Evolutionary conservation across 1,140 invertebrate species (phyloP), one percentile per base, ranked within the genome.

Genomic region (Brachionus asplanchnoidis): DNA sequence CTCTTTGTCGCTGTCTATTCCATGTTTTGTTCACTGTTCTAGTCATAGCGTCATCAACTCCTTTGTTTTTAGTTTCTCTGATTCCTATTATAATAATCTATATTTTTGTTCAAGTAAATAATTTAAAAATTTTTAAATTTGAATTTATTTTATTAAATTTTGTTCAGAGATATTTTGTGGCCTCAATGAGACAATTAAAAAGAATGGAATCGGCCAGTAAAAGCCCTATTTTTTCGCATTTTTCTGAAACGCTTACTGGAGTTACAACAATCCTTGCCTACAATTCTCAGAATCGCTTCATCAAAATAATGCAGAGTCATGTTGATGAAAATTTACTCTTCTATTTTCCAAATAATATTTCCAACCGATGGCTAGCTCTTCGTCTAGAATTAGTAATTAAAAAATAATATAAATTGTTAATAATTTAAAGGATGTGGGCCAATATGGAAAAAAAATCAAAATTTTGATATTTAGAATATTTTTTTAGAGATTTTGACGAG

Each of bases 171-270:
- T 80, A 56, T 32, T 99, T 98, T 89, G 95, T 99, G 66, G 91
- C 93, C 1, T 95, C 96, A 0, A 98, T 96, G 2, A 90, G 97
- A 28, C 97, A 99, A 88, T 88, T 99, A 80, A 98, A 97, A 91
- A 92, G 97, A 70, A 88, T 99, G 26, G 97, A 99, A 89, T 98
- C 97, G 0, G 94, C 97, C 0, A 96, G 95, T 14, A 92, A 96
- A 70, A 98, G 96, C 9, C 97, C 97, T 0, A 98, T 99, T 87
- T 99, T 97, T 90, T 97, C 96, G 5, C 97, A 99, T 91, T 98
- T 99, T 89, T 94, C 95, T 75, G 97, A 98, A 92, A 97, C 91
- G 3, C 85, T 93, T 3, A 88, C 89, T 32, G 92, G 92, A 9
- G 88, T 86, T 82, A 86, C 88, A 5, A 91, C 90, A 0, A 93